Base-by-base conservation (phyloP, 2,888 invertebrate genomes). In the Rhorus exstirpatorius region DNA sequence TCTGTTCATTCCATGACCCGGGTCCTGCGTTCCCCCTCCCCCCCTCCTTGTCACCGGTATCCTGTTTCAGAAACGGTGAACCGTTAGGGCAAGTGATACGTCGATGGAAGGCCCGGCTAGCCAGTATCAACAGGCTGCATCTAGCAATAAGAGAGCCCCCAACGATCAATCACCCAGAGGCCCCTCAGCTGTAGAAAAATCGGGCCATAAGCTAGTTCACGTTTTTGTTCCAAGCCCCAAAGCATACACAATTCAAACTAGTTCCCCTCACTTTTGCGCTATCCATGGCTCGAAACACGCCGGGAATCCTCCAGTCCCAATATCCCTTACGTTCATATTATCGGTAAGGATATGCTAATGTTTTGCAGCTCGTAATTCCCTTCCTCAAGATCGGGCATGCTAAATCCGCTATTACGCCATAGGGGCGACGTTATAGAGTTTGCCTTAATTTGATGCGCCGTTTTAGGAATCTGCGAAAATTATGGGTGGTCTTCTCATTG, bases 141-240 rank as follows among this genome's bases (percentile, higher is more conserved):
- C 89, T 90, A 89, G 85, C 7, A 75, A 19, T 31, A 24, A 4
- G 38, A 70, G 44, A 88, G 86, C 86, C 46, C 46, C 17, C 35
- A 85, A 87, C 88, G 91, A 91, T 92, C 91, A 91, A 92, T 92
- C 90, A 90, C 86, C 85, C 87, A 77, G 21, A n/a, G n/a, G n/a
- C n/a, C n/a, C n/a, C n/a, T n/a, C n/a, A n/a, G n/a, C n/a, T n/a
- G n/a, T n/a, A n/a, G n/a, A 61, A 26, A 19, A 41, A 63, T 17
- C 35, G 7, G 61, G 35, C 60, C 72, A 49, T 14, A 12, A 46
- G 60, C 46, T 51, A 74, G 72, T 61, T 83, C 85, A 80, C 82
- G 86, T 90, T 91, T 91, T 91, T 90, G 90, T 91, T 91, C 91
- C 87, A 85, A 61, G 41, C 12, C 61, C 51, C 72, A 12, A 4